phyloP scores from a whole-genome alignment of 2,113 vertebrate genomes.

The Clarias gariepinus region DNA sequence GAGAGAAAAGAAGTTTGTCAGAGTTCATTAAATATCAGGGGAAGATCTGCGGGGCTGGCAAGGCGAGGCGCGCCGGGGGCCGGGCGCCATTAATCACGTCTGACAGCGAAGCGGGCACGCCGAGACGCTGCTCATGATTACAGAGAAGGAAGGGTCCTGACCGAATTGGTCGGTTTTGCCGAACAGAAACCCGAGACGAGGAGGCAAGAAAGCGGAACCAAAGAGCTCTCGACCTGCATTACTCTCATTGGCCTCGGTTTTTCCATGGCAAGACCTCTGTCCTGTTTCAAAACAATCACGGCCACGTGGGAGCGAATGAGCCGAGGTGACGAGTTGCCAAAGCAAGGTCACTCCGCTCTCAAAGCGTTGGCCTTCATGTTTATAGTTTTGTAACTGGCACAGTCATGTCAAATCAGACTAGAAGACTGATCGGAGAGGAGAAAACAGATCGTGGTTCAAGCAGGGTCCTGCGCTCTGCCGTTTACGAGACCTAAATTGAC shows the following conservation, averaged over 20 bases:
- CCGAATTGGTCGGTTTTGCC: slow-evolving; percentile 40
- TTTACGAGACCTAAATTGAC: neutral
- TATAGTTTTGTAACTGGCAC: neutral
- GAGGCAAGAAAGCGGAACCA: slow-evolving; percentile 60
- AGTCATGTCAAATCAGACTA: neutral
- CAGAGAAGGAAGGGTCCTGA: slow-evolving; percentile 52
- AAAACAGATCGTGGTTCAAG: neutral
- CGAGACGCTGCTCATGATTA: slow-evolving; percentile 74
- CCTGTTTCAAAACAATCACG: slow-evolving; percentile 35
- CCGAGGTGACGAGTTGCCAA: slow-evolving; percentile 13
- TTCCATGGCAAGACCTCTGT: slow-evolving; percentile 32
- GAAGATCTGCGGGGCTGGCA: slow-evolving; percentile 82
- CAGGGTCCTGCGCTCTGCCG: neutral
- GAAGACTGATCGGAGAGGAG: neutral
- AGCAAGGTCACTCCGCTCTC: slow-evolving; percentile 1
- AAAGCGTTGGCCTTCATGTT: neutral
- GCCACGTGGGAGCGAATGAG: slow-evolving; percentile 2
- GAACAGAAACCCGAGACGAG: slow-evolving; percentile 44
- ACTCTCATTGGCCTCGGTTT: slow-evolving; percentile 17
- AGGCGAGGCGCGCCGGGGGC: slow-evolving; percentile 72
- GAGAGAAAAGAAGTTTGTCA: slow-evolving; percentile 80
- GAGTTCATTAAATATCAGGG: slow-evolving; percentile 83
- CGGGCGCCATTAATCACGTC: slow-evolving; percentile 80
- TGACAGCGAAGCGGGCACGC: slow-evolving; percentile 76
- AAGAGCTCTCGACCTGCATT: slow-evolving; percentile 45